Conservation (phyloP, 2,888 invertebrate species). For the Urechis unicinctus region DNA sequence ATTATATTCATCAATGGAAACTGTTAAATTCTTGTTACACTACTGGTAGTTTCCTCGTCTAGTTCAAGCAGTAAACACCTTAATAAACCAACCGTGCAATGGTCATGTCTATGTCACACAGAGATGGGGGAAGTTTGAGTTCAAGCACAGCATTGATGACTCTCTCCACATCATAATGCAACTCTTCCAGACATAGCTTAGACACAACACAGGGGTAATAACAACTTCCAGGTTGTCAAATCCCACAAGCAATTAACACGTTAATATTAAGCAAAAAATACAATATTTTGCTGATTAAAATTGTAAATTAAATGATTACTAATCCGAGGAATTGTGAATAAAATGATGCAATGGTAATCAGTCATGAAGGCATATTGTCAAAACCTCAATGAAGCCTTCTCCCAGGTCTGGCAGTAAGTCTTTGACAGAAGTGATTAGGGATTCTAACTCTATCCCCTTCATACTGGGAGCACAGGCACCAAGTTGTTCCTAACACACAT, state of each 20-base stretch:
- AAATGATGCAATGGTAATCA: neutral
- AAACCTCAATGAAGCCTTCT: constrained; percentile 63
- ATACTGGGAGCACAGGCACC: constrained; percentile 27
- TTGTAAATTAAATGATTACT: neutral
- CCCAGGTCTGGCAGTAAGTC: constrained; percentile 77
- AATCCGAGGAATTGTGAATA: neutral
- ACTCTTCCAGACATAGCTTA: constrained; percentile 60
- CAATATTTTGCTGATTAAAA: neutral
- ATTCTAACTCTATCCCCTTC: constrained; percentile 55
- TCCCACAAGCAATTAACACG: too few relatives aligned
- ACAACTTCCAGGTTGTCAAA: too few relatives aligned
- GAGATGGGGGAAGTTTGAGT: constrained; percentile 59
- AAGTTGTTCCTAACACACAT: neutral
- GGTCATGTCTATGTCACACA: constrained; percentile 35
- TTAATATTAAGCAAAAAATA: too few relatives aligned
- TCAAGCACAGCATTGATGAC: constrained; percentile 81
- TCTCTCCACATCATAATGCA: constrained; percentile 66
- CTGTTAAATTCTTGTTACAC: neutral
- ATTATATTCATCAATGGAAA: too few relatives aligned
- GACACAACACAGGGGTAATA: constrained; percentile 5
- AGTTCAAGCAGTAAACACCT: too few relatives aligned
- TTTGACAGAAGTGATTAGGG: constrained; percentile 55
- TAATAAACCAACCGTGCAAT: constrained; percentile 29
- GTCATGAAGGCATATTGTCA: constrained; percentile 4
- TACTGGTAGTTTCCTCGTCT: too few relatives aligned